Conservation (phyloP, 1,140 invertebrate genomes). For the Drosophila burlai region DNA sequence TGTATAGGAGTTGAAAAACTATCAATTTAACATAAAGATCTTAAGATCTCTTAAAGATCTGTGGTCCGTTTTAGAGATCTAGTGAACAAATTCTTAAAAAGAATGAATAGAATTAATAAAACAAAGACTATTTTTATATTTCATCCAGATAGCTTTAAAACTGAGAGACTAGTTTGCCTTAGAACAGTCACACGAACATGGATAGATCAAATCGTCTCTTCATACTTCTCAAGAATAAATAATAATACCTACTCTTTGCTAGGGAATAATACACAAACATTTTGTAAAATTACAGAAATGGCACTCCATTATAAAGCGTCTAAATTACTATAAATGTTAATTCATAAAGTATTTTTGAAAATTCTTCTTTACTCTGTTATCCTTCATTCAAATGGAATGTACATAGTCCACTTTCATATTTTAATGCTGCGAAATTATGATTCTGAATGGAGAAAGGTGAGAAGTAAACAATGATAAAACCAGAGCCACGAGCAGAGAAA, state of each 20-base stretch:
- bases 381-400: neutral
- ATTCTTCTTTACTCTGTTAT: neutral
- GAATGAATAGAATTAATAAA: neutral
- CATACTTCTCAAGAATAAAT: neutral
- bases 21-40: too few species aligned
- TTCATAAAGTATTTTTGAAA: neutral
- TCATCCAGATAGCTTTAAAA: neutral
- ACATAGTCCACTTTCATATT: neutral
- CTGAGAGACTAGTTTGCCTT: neutral
- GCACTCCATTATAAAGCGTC: neutral
- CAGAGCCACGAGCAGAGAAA: neutral
- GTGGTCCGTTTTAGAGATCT: neutral
- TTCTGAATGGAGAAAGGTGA: conserved; percentile 3
- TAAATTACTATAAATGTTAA: neutral
- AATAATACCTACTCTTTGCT: neutral
- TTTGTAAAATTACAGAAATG: neutral
- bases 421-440: neutral
- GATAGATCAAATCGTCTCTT: neutral
- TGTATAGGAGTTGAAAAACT: neutral
- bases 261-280: neutral
- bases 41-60: too few species aligned
- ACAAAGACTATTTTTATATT: neutral
- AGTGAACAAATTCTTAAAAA: neutral
- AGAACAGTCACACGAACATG: neutral
- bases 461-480: conserved; percentile 11